phyloP scores from a whole-genome alignment of 35 echinoderm and acorn worm genomes.

The Apostichopus parvimensis region DNA sequence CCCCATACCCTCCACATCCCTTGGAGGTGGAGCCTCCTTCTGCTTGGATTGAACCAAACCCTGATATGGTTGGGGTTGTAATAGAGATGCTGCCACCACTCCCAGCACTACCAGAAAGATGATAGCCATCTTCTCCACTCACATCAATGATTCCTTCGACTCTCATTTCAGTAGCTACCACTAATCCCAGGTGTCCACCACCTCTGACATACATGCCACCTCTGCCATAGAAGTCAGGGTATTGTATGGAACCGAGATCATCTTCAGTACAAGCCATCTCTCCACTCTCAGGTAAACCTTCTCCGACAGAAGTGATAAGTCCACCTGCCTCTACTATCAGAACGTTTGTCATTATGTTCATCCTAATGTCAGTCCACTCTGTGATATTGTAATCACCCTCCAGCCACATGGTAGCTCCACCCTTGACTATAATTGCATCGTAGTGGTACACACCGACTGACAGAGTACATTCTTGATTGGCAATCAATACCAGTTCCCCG shows the following conservation, averaged over 20 bases:
- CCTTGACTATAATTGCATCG: constrained; percentile 57
- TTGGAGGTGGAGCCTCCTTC: constrained; percentile 44
- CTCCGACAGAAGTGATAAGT: constrained; percentile 56
- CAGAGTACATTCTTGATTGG: constrained; percentile 53
- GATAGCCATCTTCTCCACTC: constrained; percentile 41
- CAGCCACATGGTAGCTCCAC: constrained; percentile 63
- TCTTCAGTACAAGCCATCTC: constrained; percentile 24
- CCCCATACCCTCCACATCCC: constrained; percentile 80
- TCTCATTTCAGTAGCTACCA: constrained; percentile 10
- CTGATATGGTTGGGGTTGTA: constrained; percentile 41
- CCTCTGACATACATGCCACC: constrained; percentile 46
- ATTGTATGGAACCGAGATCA: constrained; percentile 63
- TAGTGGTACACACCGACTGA: constrained; percentile 50
- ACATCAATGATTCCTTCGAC: constrained; percentile 72
- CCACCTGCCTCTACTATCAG: constrained; percentile 67
- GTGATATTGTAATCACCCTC: constrained; percentile 50
- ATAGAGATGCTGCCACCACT: constrained; percentile 84
- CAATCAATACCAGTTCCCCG: constrained; percentile 45
- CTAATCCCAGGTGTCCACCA: constrained; percentile 75
- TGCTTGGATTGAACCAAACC: constrained; percentile 61
- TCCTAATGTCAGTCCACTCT: constrained; percentile 44
- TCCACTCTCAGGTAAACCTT: constrained; percentile 45
- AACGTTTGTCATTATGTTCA: constrained; percentile 25
- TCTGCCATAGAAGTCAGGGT: constrained; percentile 70
- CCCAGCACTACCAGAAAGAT: constrained; percentile 35